phyloP scores from a whole-genome alignment of 2,797 vertebrate genomes.

The Adrianichthys oophorus region DNA sequence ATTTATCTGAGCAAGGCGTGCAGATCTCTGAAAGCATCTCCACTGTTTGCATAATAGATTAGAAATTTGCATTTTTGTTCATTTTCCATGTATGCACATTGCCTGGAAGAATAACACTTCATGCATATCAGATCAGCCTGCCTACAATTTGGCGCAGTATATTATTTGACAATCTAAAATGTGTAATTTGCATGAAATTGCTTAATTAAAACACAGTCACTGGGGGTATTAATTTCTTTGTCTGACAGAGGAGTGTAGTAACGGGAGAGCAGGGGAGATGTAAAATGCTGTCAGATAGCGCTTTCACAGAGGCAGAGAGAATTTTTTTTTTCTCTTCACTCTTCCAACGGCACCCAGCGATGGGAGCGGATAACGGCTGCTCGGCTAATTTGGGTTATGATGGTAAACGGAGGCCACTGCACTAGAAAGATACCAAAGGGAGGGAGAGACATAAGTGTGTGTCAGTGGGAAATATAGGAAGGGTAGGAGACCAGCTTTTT shows the following conservation, averaged over 20 bases:
- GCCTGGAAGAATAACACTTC: constrained; percentile 99
- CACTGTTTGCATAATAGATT: constrained; percentile 99
- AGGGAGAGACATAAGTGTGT: constrained; percentile 25
- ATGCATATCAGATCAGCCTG: constrained; percentile 99
- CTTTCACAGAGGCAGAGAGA: constrained; percentile 93
- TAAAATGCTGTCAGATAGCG: constrained; percentile 98
- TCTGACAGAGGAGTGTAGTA: constrained; percentile 97
- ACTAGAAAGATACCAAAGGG: constrained; percentile 70
- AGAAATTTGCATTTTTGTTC: constrained; percentile 99
- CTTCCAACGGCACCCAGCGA: constrained; percentile 52
- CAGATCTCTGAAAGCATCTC: constrained; percentile 99
- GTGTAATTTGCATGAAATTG: constrained; percentile 99
- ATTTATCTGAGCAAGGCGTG: constrained; percentile 94
- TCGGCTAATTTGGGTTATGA: constrained; percentile 91
- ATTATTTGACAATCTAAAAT: constrained; percentile 99
- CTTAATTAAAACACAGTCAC: constrained; percentile 99
- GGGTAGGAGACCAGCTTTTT: constrained; percentile 44
- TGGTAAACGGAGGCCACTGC: constrained; percentile 82
- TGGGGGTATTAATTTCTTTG: constrained; percentile 99
- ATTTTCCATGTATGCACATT: constrained; percentile 99
- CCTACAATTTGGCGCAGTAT: constrained; percentile 99
- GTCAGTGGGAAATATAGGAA: neutral
- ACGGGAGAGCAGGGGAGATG: constrained; percentile 95
- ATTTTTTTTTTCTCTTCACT: constrained; percentile 17
- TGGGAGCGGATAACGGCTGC: constrained; percentile 89